Evolutionary conservation across 2,888 invertebrate genomes (phyloP), one percentile per base, ranked within the genome.

Genomic region (Parochlus steinenii): DNA sequence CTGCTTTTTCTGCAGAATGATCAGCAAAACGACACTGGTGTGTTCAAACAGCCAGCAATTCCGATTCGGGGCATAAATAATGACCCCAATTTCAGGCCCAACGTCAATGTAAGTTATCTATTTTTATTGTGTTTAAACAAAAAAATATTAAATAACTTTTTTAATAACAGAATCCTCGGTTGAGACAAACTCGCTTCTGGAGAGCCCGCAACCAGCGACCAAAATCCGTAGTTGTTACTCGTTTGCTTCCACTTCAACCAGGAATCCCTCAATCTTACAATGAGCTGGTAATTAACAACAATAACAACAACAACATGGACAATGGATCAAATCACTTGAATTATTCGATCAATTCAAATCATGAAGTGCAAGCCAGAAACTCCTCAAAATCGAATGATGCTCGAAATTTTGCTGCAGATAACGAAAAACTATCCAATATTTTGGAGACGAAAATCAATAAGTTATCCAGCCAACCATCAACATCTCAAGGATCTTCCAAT

Each of bases 161-260:
- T n/a, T n/a, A n/a, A n/a, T n/a, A n/a, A n/a, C n/a, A n/a, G n/a
- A n/a, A n/a, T n/a, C n/a, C n/a, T n/a, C n/a, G n/a, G n/a, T n/a
- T n/a, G n/a, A n/a, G n/a, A 22, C 12, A 24, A 4, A 29, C 30
- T 24, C 30, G 11, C 14, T 19, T 11, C 22, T 17, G 56, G 55
- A 44, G 52, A 7, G 47, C 51, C 1, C 52, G 55, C 0, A 52
- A 50, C 23, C 39, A 39, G 15, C 41, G 39, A 28, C 23, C 38
- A 11, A 33, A 54, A 1, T 73, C 72, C 48, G 72, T 81, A 4
- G 72, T 83, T 2, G 79, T 83, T 14, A 81, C 81, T 55, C 61
- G 83, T 5, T 67, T 77, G 48, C 58, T 82, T 45, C 76, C 78
- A 12, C 53, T 77, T 27, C 63, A 79, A 46, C 74, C 78, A 11